Evolutionary conservation across 2,888 invertebrate genomes (phyloP).

Genomic region (Mechanitis messenoides): DNA sequence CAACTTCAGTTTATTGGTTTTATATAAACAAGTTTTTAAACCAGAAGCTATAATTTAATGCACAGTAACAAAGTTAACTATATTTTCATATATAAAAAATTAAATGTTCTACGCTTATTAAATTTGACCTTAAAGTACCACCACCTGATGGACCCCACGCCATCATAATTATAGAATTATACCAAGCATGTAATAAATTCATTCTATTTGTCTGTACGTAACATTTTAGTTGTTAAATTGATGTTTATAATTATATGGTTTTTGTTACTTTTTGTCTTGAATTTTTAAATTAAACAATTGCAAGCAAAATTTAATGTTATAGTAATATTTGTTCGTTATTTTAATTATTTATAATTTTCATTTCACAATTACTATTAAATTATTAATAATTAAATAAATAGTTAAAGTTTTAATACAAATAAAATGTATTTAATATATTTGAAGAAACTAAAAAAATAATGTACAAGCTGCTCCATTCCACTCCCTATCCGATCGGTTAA

Average conservation of each 20-base stretch:
- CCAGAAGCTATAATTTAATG: too few species aligned
- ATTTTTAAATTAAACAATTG: slow-evolving; percentile 24
- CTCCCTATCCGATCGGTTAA: slow-evolving; percentile 67
- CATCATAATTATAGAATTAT: slow-evolving; percentile 51
- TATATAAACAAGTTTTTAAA: too few species aligned
- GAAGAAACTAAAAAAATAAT: slow-evolving; percentile 19
- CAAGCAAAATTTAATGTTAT: slow-evolving; percentile 22
- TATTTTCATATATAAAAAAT: too few species aligned
- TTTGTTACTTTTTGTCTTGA: slow-evolving; percentile 21
- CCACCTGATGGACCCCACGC: slow-evolving; percentile 23
- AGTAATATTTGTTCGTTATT: slow-evolving; percentile 22
- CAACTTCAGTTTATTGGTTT: too few species aligned
- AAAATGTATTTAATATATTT: too few species aligned
- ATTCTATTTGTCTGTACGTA: slow-evolving; percentile 34
- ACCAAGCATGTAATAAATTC: slow-evolving; percentile 58
- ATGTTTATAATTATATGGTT: slow-evolving; percentile 22
- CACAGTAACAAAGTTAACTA: too few species aligned
- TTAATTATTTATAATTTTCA: too few species aligned
- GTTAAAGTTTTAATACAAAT: too few species aligned
- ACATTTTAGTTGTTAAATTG: slow-evolving; percentile 33
- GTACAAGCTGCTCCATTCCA: slow-evolving; percentile 47
- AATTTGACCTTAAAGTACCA: too few species aligned
- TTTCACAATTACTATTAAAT: slow-evolving; percentile 5
- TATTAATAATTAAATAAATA: too few species aligned
- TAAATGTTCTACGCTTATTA: too few species aligned